Conservation (phyloP, 2,113 vertebrate species). For the Herpailurus yagouaroundi region DNA sequence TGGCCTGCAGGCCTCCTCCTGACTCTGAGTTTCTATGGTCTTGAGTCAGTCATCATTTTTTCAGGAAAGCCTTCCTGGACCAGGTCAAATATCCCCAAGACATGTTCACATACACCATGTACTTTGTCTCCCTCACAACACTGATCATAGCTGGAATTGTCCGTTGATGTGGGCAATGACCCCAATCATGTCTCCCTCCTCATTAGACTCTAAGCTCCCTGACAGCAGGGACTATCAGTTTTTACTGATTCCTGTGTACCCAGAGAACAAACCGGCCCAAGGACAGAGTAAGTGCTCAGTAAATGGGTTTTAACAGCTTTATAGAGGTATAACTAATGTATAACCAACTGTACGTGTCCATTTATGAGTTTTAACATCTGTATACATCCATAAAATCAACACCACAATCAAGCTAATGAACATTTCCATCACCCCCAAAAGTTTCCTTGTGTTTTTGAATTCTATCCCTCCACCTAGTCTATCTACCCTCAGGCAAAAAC, state of each 20-base stretch:
- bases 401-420: not conserved
- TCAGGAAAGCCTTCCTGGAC: not conserved
- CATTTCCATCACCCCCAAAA: not conserved
- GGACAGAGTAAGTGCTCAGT: not conserved
- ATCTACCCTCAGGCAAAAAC: not conserved
- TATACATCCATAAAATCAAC: not conserved
- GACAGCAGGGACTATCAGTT: not conserved
- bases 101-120: not conserved
- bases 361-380: not conserved
- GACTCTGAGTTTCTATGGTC: not conserved
- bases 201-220: not conserved
- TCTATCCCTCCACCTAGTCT: not conserved
- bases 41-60: not conserved
- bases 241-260: not conserved
- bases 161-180: not conserved
- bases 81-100: not conserved
- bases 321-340: not conserved
- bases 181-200: not conserved
- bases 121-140: not conserved
- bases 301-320: not conserved
- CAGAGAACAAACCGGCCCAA: not conserved
- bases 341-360: not conserved
- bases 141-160: not conserved
- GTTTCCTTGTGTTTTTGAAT: not conserved
- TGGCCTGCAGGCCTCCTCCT: not conserved